Evolutionary conservation across 2,797 vertebrate genomes (phyloP), one percentile per base, ranked within the genome.

Genomic region (Borostomias antarcticus): DNA sequence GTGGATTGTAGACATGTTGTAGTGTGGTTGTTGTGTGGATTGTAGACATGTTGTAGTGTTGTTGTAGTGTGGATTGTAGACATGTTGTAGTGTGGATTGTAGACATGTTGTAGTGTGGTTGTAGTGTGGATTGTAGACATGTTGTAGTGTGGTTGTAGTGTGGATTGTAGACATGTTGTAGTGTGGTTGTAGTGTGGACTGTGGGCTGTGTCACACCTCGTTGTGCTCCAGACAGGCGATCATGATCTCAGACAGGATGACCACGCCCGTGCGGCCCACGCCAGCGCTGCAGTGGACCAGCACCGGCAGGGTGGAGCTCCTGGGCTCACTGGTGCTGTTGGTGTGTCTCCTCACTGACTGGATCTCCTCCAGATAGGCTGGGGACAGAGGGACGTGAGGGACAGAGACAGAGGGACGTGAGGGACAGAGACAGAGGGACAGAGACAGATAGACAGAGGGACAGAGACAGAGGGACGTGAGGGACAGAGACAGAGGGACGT

Each of bases 161-260:
- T 21, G 19, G 4, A 23, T n/a, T 50, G n/a, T 25, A 9, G 32
- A 35, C 30, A 6, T 35, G n/a, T n/a, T n/a, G n/a, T 17, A n/a
- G 15, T 17, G 15, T n/a, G 17, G 40, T n/a, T 1, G n/a, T 47
- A n/a, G n/a, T n/a, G n/a, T n/a, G n/a, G 2, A 43, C 26, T 7
- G 30, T 50, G 23, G 28, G 53, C 40, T 19, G 19, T 19, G 33
- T 25, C 8, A 60, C 84, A 98, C 98, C 96, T 98, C 96, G 5
- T 99, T 99, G 93, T 99, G 96, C 77, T 99, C 97, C 86, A 98
- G 84, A 82, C 97, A 98, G 37, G 96, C 96, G 0, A 99, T 96
- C 96, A 98, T 97, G 88, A 98, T 85, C 92, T 99, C 98, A 0
- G 94, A 93, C 79, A 99, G 86, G 37, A 99, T 93, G 83, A 98